Base-by-base conservation (phyloP, 2,797 vertebrate species). In the Coregonus ussuriensis region DNA sequence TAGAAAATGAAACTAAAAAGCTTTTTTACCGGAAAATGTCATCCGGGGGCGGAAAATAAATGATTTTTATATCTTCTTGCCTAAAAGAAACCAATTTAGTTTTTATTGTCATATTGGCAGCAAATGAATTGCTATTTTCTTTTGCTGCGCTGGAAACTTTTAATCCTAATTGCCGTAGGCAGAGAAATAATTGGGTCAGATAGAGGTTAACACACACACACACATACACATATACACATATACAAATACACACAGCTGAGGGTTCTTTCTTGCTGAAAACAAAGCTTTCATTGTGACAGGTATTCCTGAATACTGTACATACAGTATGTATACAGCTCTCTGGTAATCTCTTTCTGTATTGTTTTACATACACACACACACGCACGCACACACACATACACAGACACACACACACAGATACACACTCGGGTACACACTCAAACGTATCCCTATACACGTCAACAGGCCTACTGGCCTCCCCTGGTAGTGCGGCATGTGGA, bases 141-240 rank as follows among this genome's bases (percentile, higher is more conserved):
- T 85, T 72, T 82, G 15, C 72, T 59, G 81, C 41, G 4, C 54
- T 79, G 71, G 81, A 74, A 88, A 72, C 72, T 85, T 91, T 80
- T 91, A 93, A 93, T 93, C 91, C 91, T 90, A 91, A 90, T 93
- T 90, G 89, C 88, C 86, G 62, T 66, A 75, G 86, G 85, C 86
- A 77, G 86, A 74, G 83, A 86, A 25, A 89, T 91, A 90, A 91
- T 90, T 90, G 89, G 88, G 90, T 91, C 77, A 88, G 74, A 68
- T 81, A 88, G 81, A 81, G 79, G 79, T 85, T 84, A 88, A 81
- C 65, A 71, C 29, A 35, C 6, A 47, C 53, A 69, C 47, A 51
- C 18, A 2, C 41, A 33, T 51, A 37, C 4, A 13, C 74, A 72
- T 29, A 47, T 14, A 21, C 51, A 35, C 52, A 35, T 33, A 56